Conservation (phyloP, 1,140 invertebrate genomes). For the Diprion similis region DNA sequence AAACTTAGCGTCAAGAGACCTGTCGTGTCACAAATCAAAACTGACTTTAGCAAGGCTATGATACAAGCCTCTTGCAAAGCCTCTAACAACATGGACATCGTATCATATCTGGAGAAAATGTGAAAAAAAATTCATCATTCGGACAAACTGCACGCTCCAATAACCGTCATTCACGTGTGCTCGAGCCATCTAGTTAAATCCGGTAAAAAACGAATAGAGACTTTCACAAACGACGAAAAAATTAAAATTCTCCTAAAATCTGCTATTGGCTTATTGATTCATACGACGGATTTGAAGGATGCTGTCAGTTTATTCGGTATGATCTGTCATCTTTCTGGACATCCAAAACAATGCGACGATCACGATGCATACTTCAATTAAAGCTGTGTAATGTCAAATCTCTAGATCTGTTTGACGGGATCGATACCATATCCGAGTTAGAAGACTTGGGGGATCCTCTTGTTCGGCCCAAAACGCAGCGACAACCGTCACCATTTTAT, state of each 20-base stretch:
- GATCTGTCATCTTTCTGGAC: background rate
- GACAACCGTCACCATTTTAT: background rate
- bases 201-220: background rate
- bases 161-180: slow-evolving; percentile 9
- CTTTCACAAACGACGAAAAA: background rate
- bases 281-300: slow-evolving; percentile 12
- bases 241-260: background rate
- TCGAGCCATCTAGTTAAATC: background rate
- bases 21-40: background rate
- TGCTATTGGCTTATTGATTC: background rate
- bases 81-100: slow-evolving; percentile 1
- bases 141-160: background rate
- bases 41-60: slow-evolving; percentile 8
- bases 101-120: slow-evolving; percentile 10
- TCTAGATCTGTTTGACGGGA: background rate
- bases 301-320: background rate
- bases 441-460: background rate
- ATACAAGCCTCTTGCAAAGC: background rate
- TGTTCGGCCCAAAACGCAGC: background rate
- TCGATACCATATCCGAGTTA: background rate
- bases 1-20: background rate
- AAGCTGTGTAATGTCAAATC: background rate
- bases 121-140: background rate
- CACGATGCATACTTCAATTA: background rate
- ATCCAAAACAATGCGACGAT: background rate